A percentile compares a stretch with the other conserved stretches of the same genome.
These are phyloP conservation scores for Macquaria australasica DNA, from an alignment of 2,113 vertebrate species.

Conservation along the genomic window DNA sequence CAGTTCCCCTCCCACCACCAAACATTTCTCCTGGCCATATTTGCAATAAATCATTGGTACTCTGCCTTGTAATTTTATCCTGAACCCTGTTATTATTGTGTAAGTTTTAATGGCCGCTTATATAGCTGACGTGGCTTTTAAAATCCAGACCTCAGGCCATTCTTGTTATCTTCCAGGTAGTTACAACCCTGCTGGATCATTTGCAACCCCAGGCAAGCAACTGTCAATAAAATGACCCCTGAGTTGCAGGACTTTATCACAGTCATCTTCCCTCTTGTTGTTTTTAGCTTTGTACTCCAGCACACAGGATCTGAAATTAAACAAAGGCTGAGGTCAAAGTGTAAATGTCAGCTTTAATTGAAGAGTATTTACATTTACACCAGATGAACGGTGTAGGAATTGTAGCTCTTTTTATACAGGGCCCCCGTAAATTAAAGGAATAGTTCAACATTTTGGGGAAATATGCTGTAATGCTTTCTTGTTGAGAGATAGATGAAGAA, in stretches of 20 bases:
- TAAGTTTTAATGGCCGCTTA: neutral
- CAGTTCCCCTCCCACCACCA: too few species aligned
- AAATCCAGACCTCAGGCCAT: neutral
- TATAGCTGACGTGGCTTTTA: constrained; percentile 15
- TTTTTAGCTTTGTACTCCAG: neutral
- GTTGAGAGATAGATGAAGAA: neutral
- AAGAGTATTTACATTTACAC: neutral
- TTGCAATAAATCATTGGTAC: constrained; percentile 17
- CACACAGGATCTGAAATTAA: neutral
- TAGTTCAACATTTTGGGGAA: neutral
- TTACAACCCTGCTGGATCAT: constrained; percentile 22
- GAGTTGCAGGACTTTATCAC: neutral
- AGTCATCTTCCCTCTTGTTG: neutral
- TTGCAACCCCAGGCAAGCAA: constrained; percentile 1
- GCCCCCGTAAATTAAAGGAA: neutral
- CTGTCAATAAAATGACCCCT: constrained; percentile 10
- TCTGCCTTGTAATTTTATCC: constrained; percentile 48
- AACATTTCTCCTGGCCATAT: neutral
- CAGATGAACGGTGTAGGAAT: neutral
- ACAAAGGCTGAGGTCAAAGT: neutral
- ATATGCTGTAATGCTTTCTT: neutral
- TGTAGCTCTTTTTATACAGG: neutral
- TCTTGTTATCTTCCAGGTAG: constrained; percentile 24
- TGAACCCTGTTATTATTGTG: constrained; percentile 37
- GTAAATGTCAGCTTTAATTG: neutral